These are phyloP conservation scores for Eupithecia dodoneata DNA, from an alignment of 2,888 invertebrate genomes.

Conservation along the genomic window DNA sequence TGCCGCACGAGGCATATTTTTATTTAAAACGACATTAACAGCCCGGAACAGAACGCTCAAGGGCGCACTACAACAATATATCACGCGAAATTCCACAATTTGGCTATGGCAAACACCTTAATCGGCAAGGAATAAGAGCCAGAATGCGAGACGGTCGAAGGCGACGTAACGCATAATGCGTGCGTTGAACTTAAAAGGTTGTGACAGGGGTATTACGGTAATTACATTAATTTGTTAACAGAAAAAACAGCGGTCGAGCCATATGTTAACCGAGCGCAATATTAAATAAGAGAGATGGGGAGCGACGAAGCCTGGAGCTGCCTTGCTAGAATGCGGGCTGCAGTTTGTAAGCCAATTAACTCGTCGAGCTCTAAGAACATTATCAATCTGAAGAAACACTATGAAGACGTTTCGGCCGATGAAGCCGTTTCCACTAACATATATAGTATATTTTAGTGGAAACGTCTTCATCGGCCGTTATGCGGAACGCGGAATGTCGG, in stretches of 20 bases:
- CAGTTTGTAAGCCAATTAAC: conserved; percentile 58
- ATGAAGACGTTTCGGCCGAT: no score
- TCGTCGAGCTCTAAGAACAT: conserved; percentile 55
- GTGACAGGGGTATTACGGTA: conserved; percentile 79
- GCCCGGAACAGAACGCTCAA: conserved; percentile 72
- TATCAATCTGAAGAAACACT: conserved; percentile 61
- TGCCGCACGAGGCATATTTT: conserved; percentile 63
- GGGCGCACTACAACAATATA: conserved; percentile 71
- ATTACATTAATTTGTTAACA: conserved; percentile 81
- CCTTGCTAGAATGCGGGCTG: conserved; percentile 51
- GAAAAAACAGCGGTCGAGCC: conserved; percentile 71
- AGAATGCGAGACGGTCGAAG: conserved; percentile 52
- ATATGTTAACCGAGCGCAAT: conserved; percentile 64
- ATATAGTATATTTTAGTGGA: conserved; percentile 54
- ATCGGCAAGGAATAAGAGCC: conserved; percentile 58
- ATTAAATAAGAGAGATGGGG: conserved; percentile 61
- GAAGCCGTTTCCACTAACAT: no score
- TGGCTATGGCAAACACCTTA: conserved; percentile 62
- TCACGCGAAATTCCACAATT: conserved; percentile 62
- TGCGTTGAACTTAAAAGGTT: conserved; percentile 81
- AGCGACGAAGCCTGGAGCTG: conserved; percentile 27
- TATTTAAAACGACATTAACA: conserved; percentile 75
- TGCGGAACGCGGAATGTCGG: conserved; percentile 41
- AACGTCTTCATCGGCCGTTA: conserved; percentile 49
- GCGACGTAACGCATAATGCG: conserved; percentile 63